These are phyloP conservation scores for Balearica regulorum DNA, from an alignment of 2,797 vertebrate genomes.

Conservation along the genomic window DNA sequence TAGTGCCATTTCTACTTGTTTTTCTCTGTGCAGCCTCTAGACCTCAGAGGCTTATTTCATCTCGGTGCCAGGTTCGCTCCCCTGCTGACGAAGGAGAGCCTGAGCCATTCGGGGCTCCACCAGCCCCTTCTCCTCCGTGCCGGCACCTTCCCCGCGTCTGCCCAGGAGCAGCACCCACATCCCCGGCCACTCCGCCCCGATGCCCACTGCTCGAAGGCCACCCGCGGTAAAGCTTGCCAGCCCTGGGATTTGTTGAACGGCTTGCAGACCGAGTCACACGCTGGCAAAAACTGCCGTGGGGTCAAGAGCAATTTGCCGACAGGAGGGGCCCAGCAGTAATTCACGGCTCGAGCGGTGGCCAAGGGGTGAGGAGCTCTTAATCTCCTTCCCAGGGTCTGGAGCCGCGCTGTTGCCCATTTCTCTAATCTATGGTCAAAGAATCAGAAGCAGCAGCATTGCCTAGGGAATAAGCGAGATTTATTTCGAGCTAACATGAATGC, in stretches of 20 bases:
- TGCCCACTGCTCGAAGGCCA: fast-evolving
- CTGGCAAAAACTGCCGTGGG: not conserved
- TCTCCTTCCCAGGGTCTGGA: not conserved
- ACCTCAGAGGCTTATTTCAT: not conserved
- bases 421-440: not conserved
- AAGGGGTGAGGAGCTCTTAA: not conserved
- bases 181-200: not conserved
- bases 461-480: not conserved
- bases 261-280: fast-evolving
- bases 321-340: not conserved
- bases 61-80: fast-evolving
- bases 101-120: fast-evolving
- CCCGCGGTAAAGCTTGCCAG: not conserved
- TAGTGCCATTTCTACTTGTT: not conserved
- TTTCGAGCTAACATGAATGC: not conserved
- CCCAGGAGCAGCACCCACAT: not conserved
- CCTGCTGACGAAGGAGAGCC: not conserved
- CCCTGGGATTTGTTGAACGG: fast-evolving
- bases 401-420: not conserved
- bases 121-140: not conserved
- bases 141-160: not conserved
- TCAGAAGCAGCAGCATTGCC: not conserved
- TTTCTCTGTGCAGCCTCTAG: not conserved
- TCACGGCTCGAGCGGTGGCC: not conserved
- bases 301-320: not conserved